Evolutionary conservation across 2,113 vertebrate genomes (phyloP).

Genomic region (Spilogale gracilis): DNA sequence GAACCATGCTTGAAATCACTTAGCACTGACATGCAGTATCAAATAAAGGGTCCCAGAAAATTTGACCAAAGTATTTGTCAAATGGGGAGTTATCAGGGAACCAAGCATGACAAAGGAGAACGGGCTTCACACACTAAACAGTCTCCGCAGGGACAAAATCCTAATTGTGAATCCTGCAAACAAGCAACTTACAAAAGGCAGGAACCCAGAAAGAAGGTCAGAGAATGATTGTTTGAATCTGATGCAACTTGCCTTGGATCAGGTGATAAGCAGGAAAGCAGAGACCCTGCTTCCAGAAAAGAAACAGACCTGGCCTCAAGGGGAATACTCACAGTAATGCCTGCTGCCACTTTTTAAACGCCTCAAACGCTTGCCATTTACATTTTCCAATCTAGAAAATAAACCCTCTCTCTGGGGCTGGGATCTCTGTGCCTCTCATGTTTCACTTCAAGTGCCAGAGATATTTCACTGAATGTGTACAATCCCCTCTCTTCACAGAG

Average conservation of each 20-base stretch:
- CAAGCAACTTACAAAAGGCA: not conserved
- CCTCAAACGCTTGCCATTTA: not conserved
- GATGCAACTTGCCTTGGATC: not conserved
- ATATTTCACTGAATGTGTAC: slow-evolving; percentile 68
- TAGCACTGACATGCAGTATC: not conserved
- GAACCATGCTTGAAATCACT: slow-evolving; percentile 29
- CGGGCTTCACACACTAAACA: not conserved
- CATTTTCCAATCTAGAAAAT: not conserved
- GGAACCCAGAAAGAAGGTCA: not conserved
- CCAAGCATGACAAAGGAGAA: not conserved
- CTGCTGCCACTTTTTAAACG: slow-evolving; percentile 2
- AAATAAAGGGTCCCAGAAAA: not conserved
- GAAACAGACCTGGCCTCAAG: slow-evolving; percentile 11
- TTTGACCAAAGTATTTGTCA: not conserved
- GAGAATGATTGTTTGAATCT: slow-evolving; percentile 32
- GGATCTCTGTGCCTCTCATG: slow-evolving; percentile 59
- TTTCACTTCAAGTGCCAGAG: slow-evolving; percentile 2
- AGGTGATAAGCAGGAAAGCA: not conserved
- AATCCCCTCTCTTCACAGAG: slow-evolving; percentile 34
- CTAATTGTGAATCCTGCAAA: slow-evolving; percentile 15
- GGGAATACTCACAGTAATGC: not conserved
- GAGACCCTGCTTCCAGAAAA: slow-evolving; percentile 15
- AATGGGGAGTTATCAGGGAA: not conserved
- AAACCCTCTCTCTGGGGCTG: slow-evolving; percentile 22
- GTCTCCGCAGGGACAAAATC: not conserved